Percentiles rank a stretch among this genome's conserved stretches.
These are phyloP conservation scores for Cosmia trapezina DNA, from an alignment of 2,888 invertebrate genomes.

Conservation along the genomic window DNA sequence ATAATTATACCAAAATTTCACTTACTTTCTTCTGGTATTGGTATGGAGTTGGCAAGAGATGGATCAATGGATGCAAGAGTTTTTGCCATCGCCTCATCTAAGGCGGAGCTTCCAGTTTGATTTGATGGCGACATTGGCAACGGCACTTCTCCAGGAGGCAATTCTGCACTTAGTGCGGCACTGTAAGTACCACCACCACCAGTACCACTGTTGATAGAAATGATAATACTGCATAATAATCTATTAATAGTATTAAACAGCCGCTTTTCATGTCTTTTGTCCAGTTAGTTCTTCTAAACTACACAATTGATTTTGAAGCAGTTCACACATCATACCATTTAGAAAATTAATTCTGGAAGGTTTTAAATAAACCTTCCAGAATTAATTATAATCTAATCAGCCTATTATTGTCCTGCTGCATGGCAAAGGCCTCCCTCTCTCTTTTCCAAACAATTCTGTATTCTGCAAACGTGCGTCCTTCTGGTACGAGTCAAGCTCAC, in stretches of 20 bases:
- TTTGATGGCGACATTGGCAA: slow-evolving; percentile 81
- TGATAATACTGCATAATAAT: neutral
- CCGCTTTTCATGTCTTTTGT: neutral
- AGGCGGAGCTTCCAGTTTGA: slow-evolving; percentile 91
- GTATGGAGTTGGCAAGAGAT: slow-evolving; percentile 90
- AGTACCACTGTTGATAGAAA: neutral
- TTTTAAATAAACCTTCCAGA: too few species aligned
- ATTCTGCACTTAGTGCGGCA: slow-evolving; percentile 71
- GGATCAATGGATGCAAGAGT: slow-evolving; percentile 97
- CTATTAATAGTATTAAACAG: neutral
- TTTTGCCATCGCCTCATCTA: slow-evolving; percentile 98
- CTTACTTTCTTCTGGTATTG: slow-evolving; percentile 90
- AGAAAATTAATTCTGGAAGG: neutral
- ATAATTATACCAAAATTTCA: slow-evolving; percentile 27
- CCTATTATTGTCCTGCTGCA: neutral
- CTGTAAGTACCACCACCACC: slow-evolving; percentile 61
- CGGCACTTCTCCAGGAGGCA: slow-evolving; percentile 81
- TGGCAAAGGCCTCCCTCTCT: neutral
- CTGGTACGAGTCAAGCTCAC: neutral
- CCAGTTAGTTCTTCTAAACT: neutral
- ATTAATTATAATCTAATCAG: neutral
- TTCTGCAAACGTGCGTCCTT: neutral
- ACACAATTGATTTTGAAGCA: neutral
- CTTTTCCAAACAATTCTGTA: neutral
- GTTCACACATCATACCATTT: neutral